Evolutionary conservation across 2,888 invertebrate genomes (phyloP), one percentile per base, ranked within the genome.

Genomic region (Lasiommata megera): DNA sequence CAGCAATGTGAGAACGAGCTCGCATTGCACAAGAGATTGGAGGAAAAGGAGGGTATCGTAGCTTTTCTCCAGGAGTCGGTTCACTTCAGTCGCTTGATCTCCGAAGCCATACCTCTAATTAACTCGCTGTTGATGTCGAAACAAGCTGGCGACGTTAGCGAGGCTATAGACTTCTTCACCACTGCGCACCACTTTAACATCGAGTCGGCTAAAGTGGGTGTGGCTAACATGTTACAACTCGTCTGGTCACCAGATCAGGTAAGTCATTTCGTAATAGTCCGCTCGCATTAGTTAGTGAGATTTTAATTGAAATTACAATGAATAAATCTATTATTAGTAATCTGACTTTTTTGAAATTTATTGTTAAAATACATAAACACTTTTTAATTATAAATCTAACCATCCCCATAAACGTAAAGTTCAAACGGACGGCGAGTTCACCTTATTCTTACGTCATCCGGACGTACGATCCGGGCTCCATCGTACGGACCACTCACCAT

Each of bases 161-260:
- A 98, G 79, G 96, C 98, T 0, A 95, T 98, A 23, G 94, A 96
- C 59, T 97, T 98, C 77, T 95, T 98, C 68, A 95, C 96, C 0
- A 93, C 95, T 0, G 96, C 96, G 0, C 94, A 93, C 72, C 93
- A 95, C 64, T 96, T 96, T 73, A 94, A 94, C 54, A 93, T 97
- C n/a, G 93, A 94, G 61, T 94, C 94, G 51, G 94, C 95, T 2
- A 92, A 94, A 66, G 72, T 84, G 34, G 97, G 96, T 1, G 93
- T 97, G 59, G 92, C 93, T 58, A 93, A 93, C 68, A 96, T 97
- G 95, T 79, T 97, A 65, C 89, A 93, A 54, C 90, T 97, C 46
- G 94, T 97, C 56, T 95, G 95, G 93, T 94, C 95, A 9, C 94
- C 94, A n/a, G 97, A 97, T 79, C 93, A 93, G 71, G 93, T 93